Percentiles rank a stretch among this genome's conserved stretches.
Evolutionary conservation across 2,797 vertebrate genomes (phyloP).

Genomic region (Typhlichthys subterraneus): DNA sequence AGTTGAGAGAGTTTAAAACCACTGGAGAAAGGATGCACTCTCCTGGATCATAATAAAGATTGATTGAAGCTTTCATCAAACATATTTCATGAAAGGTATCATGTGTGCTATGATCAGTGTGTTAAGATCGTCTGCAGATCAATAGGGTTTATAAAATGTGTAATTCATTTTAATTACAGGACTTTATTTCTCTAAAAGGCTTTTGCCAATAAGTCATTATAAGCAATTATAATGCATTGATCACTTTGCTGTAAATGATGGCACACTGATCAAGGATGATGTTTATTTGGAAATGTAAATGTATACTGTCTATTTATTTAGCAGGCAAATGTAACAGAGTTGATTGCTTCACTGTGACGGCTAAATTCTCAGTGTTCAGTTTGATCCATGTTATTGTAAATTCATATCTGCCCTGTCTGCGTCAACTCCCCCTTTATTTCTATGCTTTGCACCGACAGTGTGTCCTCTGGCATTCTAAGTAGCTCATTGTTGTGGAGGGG

Average conservation of each 20-base stretch:
- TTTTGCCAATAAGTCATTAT: too few species aligned
- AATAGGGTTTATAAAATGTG: background rate
- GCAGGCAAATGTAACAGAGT: constrained; percentile 17
- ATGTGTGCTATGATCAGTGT: background rate
- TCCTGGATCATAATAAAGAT: too few species aligned
- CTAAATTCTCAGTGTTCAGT: constrained; percentile 37
- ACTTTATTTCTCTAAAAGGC: too few species aligned
- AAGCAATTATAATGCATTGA: constrained; percentile 1
- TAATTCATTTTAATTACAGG: too few species aligned
- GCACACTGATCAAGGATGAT: constrained; percentile 5
- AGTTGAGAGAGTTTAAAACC: too few species aligned
- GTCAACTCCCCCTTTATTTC: constrained; percentile 56
- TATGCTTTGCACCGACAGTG: constrained; percentile 56
- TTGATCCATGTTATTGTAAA: constrained; percentile 37
- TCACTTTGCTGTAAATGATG: constrained; percentile 6
- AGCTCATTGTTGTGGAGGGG: constrained; percentile 67
- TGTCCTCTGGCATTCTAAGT: constrained; percentile 71
- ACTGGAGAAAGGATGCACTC: too few species aligned
- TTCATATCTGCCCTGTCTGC: constrained; percentile 24
- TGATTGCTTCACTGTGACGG: constrained; percentile 27
- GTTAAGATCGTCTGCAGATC: background rate
- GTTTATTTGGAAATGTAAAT: too few species aligned
- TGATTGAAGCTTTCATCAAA: too few species aligned
- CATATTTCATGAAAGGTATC: too few species aligned
- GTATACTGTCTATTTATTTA: constrained; percentile 21